Conservation (phyloP, 2,113 vertebrate species). For the Brachirus orientalis region DNA sequence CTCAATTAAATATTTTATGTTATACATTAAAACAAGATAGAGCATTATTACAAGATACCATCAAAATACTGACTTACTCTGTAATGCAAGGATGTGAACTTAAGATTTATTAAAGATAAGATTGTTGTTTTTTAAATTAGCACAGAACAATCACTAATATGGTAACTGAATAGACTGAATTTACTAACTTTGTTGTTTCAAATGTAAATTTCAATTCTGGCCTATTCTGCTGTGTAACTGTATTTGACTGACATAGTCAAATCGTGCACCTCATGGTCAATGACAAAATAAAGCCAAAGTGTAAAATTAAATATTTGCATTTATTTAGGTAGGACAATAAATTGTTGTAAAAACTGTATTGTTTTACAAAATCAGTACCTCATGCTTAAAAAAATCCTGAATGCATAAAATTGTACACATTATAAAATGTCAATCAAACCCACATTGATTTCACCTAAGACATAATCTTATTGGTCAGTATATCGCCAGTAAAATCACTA, state of each 20-base stretch:
- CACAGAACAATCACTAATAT: too few relatives aligned
- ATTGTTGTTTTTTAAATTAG: too few relatives aligned
- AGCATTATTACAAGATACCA: too few relatives aligned
- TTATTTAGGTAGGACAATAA: constrained; percentile 47
- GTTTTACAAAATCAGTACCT: constrained; percentile 34
- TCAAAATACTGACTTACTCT: too few relatives aligned
- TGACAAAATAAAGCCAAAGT: not conserved
- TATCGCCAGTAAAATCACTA: constrained; percentile 12
- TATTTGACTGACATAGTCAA: not conserved
- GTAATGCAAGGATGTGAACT: too few relatives aligned
- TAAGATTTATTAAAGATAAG: too few relatives aligned
- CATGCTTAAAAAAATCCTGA: not conserved
- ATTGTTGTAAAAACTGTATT: constrained; percentile 6
- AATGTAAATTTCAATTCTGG: too few relatives aligned
- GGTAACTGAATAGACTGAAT: too few relatives aligned
- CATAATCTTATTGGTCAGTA: constrained; percentile 22
- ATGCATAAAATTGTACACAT: constrained; percentile 28
- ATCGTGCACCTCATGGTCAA: not conserved
- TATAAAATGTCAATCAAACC: constrained; percentile 28
- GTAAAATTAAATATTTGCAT: constrained; percentile 12
- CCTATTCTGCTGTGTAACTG: not conserved
- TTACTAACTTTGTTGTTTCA: too few relatives aligned
- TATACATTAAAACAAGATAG: too few relatives aligned
- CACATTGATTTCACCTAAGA: constrained; percentile 41
- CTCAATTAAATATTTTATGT: too few relatives aligned